Base-by-base conservation (phyloP, 2,888 invertebrate genomes). In the Endotricha flammealis region DNA sequence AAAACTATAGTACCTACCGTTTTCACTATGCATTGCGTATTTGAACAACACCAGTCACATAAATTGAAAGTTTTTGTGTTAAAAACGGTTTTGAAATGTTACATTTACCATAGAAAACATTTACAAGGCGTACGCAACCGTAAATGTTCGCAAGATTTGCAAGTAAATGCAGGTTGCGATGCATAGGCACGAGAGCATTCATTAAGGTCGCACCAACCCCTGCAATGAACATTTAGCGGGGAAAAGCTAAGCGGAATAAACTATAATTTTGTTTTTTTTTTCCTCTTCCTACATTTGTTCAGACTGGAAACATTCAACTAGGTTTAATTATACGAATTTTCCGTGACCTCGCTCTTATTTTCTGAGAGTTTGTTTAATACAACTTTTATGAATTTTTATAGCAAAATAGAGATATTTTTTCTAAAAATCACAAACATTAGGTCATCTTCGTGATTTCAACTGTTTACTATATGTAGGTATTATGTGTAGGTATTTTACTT, bases 191-290 rank as follows among this genome's bases (percentile, higher is more conserved):
- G 60, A 71, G 68, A 60, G 68, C 65, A 61, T 75, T 78, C 76
- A 78, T 79, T 78, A 78, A 64, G 63, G 64, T 57, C 61, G 62
- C 57, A 51, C 55, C 57, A 66, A 65, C 59, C 52, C 63, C 39
- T 32, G 38, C 48, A 41, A 47, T 45, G 51, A 63, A 63, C 55
- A 57, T 66, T 69, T 57, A 59, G 51, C 48, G 41, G 47, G 46
- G 53, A 62, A 70, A 72, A 69, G 56, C 55, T 53, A 39, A 48
- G 36, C 40, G 43, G 59, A 64, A 64, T 62, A 64, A 60, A 64
- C 60, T 57, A 60, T 61, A 64, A 60, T 64, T 69, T 66, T 11
- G 54, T 53, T 55, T 67, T 55, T 43, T 32, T 40, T 41, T 32
- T 35, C 41, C 29, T 44, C 54, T 51, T 48, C 42, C 33, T 34